These are phyloP conservation scores for Formica selysi DNA, from an alignment of 1,140 invertebrate species.

Conservation along the genomic window DNA sequence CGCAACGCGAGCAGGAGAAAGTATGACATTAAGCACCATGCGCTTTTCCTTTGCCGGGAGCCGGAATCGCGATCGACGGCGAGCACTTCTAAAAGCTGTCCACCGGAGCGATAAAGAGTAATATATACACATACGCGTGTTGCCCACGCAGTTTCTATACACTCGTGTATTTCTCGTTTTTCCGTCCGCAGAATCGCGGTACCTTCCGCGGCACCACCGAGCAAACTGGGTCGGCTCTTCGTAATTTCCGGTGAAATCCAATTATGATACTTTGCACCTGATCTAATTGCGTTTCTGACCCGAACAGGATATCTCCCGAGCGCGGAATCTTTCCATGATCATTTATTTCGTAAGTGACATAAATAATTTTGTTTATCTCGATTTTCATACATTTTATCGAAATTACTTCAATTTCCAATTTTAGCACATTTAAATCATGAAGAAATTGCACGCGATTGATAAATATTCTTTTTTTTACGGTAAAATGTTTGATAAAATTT, in stretches of 20 bases:
- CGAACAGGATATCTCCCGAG: background rate
- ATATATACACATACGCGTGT: background rate
- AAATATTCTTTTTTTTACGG: background rate
- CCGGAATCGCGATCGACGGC: conserved; percentile 37
- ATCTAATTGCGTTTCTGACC: conserved; percentile 24
- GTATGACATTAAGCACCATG: conserved; percentile 26
- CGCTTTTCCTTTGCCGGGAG: conserved; percentile 56
- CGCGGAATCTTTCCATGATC: background rate
- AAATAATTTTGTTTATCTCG: background rate
- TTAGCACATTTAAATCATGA: background rate
- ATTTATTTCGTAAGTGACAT: background rate
- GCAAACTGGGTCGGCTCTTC: conserved; percentile 45
- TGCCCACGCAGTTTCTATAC: conserved; percentile 67
- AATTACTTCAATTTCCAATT: background rate
- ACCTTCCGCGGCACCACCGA: conserved; percentile 21
- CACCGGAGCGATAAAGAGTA: conserved; percentile 55
- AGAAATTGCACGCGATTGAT: background rate
- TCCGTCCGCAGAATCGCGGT: background rate
- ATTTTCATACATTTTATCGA: background rate
- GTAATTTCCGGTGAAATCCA: conserved; percentile 77
- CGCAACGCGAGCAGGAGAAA: conserved; percentile 39
- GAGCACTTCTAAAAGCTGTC: conserved; percentile 24
- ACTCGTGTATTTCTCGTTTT: conserved; percentile 4
- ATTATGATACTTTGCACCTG: conserved; percentile 69
- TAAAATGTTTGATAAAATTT: background rate